Base-by-base conservation (phyloP, 2,888 invertebrate genomes). In the Caenorhabditis sinica region DNA sequence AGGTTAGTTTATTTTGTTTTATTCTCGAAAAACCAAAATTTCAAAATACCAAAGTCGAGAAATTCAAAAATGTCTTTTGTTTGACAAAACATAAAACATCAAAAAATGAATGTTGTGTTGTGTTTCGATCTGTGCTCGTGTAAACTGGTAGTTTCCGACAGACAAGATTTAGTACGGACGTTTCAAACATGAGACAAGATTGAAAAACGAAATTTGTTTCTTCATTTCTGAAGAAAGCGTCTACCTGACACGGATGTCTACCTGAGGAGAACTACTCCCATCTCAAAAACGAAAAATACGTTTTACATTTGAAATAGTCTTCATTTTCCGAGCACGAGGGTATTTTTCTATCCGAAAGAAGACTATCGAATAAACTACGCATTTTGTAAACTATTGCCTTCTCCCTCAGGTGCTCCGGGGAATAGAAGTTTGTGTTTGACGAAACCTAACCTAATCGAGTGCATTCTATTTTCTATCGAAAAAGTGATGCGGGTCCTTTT, bases 391-490 rank as follows among this genome's bases (percentile, higher is more conserved):
- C 75, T 56, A 71, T 65, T 65, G 63, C 71, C 60, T 45, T 65
- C 71, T 71, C 28, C 60, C 60, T 72, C 79, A 79, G 79, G 79
- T 79, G 63, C 79, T 79, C 71, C 20, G 30, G 72, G 71, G 63
- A 63, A 45, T 56, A 61, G 25, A 69, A 77, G 49, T 79, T 79
- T 61, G 53, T 63, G 77, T 71, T 56, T 80, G 72, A 66, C 80
- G 53, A 80, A 65, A 80, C 80, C 80, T 80, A 80, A 80, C 80
- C 72, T 80, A 80, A 80, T 80, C 80, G 80, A 66, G 72, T 80
- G 66, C 79, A 79, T 61, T 69, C 77, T 65, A 79, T 79, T 79
- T 79, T 72, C 65, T 79, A 66, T 80, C 13, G 8, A 20, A 49
- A 20, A 20, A 15, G 20, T 13, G 49, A 20, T 2, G 40, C 6